These are phyloP conservation scores for Drosophila yooni DNA, from an alignment of 2,888 invertebrate species.

Conservation along the genomic window DNA sequence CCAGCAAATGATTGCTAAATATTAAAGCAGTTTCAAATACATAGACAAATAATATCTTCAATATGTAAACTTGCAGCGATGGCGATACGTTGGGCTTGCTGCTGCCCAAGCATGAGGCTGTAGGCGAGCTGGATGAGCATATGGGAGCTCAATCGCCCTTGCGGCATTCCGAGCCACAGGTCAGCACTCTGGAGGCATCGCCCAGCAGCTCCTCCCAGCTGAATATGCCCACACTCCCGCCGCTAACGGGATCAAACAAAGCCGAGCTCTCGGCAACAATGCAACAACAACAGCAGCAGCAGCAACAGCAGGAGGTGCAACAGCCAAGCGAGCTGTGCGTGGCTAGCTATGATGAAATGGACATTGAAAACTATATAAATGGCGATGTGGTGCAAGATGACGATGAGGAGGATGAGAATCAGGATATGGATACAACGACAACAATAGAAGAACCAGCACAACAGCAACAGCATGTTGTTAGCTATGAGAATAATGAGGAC, in stretches of 20 bases:
- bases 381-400: slow-evolving; percentile 72
- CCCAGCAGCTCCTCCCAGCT: slow-evolving; percentile 52
- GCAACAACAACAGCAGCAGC: slow-evolving; percentile 42
- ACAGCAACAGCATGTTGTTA: slow-evolving; percentile 49
- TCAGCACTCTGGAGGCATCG: slow-evolving; percentile 44
- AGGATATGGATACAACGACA: slow-evolving; percentile 55
- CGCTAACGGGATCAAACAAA: slow-evolving; percentile 69
- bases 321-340: slow-evolving; percentile 63
- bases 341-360: slow-evolving; percentile 80
- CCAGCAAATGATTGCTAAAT: not conserved
- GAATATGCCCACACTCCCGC: slow-evolving; percentile 65
- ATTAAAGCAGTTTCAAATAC: slow-evolving; percentile 22
- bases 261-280: slow-evolving; percentile 38
- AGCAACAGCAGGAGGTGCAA: slow-evolving; percentile 53
- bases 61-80: slow-evolving; percentile 52
- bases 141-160: slow-evolving; percentile 41
- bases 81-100: slow-evolving; percentile 67
- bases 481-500: slow-evolving; percentile 58
- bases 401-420: slow-evolving; percentile 59
- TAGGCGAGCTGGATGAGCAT: slow-evolving; percentile 72
- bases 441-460: slow-evolving; percentile 42
- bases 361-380: slow-evolving; percentile 81
- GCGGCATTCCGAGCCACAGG: slow-evolving; percentile 33
- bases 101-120: slow-evolving; percentile 72
- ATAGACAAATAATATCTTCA: not conserved